Percentiles rank a stretch among this genome's conserved stretches.
Evolutionary conservation across 2,113 vertebrate species (phyloP).

Genomic region (Synodontis membranacea): DNA sequence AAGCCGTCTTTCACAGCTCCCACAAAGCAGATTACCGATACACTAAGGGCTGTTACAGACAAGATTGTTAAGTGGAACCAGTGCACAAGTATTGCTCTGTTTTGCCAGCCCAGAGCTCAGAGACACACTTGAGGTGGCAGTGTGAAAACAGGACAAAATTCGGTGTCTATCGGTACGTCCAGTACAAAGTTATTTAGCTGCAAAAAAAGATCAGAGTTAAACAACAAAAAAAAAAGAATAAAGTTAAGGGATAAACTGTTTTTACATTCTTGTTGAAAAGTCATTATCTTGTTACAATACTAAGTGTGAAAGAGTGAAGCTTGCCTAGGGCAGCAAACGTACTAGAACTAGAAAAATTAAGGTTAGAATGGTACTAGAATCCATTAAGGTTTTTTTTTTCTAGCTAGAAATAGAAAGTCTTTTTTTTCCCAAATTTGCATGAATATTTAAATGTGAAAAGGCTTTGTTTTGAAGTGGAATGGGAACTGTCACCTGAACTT

Average conservation of each 20-base stretch:
- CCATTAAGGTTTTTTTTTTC: neutral
- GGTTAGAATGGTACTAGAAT: no score
- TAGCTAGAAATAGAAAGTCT: neutral
- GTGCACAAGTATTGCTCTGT: neutral
- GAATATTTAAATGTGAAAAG: neutral
- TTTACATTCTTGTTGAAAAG: neutral
- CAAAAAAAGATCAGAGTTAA: neutral
- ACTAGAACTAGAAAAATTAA: neutral
- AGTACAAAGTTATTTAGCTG: neutral
- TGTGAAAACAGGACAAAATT: neutral
- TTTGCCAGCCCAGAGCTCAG: neutral
- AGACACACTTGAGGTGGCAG: neutral
- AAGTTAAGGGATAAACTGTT: neutral
- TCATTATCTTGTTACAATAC: no score
- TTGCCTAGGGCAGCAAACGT: conserved; percentile 6
- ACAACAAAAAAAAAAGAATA: neutral
- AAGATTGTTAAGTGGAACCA: neutral
- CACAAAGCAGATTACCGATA: conserved; percentile 1
- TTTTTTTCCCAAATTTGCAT: neutral
- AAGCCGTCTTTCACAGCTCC: neutral
- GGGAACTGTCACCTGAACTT: neutral
- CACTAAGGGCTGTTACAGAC: neutral
- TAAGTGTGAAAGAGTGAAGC: neutral
- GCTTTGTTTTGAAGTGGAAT: neutral
- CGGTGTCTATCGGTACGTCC: neutral